phyloP scores from a whole-genome alignment of 2,797 vertebrate species.

The Lophius americanus region DNA sequence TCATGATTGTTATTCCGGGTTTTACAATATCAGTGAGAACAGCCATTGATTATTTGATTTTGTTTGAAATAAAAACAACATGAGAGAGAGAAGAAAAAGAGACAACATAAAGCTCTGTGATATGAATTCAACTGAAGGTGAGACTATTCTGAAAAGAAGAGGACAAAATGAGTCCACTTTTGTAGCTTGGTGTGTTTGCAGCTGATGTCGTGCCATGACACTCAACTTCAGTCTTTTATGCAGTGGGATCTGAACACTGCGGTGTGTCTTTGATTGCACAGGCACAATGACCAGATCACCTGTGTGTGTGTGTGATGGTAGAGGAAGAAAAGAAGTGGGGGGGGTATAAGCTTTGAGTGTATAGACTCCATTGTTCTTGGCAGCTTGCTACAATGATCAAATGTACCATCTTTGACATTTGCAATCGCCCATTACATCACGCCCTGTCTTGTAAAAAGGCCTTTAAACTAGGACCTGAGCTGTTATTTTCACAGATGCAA shows the following conservation, averaged over 20 bases:
- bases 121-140: constrained; percentile 24
- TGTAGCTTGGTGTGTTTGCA: constrained; percentile 27
- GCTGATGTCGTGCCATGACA: constrained; percentile 31
- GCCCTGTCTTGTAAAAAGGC: constrained; percentile 38
- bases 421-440: constrained; percentile 59
- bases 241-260: constrained; percentile 14
- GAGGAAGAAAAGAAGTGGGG: not conserved
- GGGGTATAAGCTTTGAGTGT: constrained; percentile 20
- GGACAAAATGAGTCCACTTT: constrained; percentile 8
- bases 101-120: constrained; percentile 5
- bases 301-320: constrained; percentile 16
- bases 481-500: constrained; percentile 29
- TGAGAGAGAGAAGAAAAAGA: not conserved
- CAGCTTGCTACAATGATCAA: constrained; percentile 48
- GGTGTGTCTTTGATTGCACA: constrained; percentile 50
- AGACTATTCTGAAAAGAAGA: constrained; percentile 9
- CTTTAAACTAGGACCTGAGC: constrained; percentile 37
- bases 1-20: not conserved
- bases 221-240: constrained; percentile 18
- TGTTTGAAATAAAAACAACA: not conserved
- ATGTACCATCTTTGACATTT: constrained; percentile 63
- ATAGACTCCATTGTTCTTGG: constrained; percentile 34
- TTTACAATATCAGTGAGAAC: not conserved
- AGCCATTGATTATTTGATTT: not conserved
- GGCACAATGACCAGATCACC: constrained; percentile 32